Conservation (phyloP, 2,797 vertebrate genomes). For the Spinibarbus caldwelli region DNA sequence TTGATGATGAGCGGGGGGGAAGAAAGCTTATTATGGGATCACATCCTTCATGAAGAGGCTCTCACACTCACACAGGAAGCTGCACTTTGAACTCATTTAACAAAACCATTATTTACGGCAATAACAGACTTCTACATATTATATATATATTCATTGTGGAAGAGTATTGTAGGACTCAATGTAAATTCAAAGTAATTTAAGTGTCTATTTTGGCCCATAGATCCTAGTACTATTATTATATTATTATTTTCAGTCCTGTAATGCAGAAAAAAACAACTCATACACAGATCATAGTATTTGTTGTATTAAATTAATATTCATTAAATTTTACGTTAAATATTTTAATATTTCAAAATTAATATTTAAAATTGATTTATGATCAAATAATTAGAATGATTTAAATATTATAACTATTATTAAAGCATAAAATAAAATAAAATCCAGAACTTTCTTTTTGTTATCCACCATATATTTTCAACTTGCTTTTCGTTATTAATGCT, state of each 20-base stretch:
- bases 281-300: not conserved
- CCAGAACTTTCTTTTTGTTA: not conserved
- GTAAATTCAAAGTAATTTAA: too few species aligned
- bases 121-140: not conserved
- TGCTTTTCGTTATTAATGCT: not conserved
- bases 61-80: not conserved
- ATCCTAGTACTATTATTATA: too few species aligned
- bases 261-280: too few species aligned
- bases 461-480: not conserved
- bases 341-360: too few species aligned
- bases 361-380: not conserved
- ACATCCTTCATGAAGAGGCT: constrained; percentile 5
- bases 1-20: not conserved
- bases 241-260: not conserved
- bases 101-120: not conserved
- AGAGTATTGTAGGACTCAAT: too few species aligned
- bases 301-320: too few species aligned
- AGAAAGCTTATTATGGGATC: not conserved
- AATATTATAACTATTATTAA: not conserved
- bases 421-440: not conserved
- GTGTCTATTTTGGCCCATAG: too few species aligned
- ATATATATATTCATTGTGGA: too few species aligned
- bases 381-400: not conserved
- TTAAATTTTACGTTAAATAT: too few species aligned
- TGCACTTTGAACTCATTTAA: not conserved